Percentiles rank a stretch among this genome's conserved stretches.
Evolutionary conservation across 1,140 invertebrate species (phyloP).

Genomic region (Apocrypta bakeri): DNA sequence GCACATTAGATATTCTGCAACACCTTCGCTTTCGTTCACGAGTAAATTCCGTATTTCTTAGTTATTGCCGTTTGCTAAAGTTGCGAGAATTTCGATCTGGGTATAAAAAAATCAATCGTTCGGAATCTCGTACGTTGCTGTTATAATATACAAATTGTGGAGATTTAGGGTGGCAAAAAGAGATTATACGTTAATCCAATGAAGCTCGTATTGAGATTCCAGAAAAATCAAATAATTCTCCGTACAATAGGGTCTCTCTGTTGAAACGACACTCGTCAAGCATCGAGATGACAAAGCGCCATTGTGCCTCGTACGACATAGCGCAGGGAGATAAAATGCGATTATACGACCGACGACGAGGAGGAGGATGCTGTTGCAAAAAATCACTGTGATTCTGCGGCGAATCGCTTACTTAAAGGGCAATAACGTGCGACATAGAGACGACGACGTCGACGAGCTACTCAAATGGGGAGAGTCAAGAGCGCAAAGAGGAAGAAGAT

Average conservation of each 20-base stretch:
- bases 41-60: neutral
- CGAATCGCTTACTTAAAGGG: slow-evolving; percentile 43
- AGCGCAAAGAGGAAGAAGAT: neutral
- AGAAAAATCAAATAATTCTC: neutral
- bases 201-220: neutral
- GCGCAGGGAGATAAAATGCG: slow-evolving; percentile 35
- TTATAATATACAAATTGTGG: too few species aligned
- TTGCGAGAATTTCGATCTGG: neutral
- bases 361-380: slow-evolving; percentile 5
- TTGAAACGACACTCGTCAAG: neutral
- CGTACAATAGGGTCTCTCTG: neutral
- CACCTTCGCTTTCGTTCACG: neutral
- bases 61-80: neutral
- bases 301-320: slow-evolving; percentile 1
- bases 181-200: neutral
- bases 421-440: slow-evolving; percentile 28
- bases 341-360: slow-evolving; percentile 23
- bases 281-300: neutral
- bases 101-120: too few species aligned
- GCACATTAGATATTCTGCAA: neutral
- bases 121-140: too few species aligned
- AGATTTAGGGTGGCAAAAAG: too few species aligned
- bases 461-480: neutral
- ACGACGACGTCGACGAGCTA: slow-evolving; percentile 5
- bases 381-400: slow-evolving; percentile 42